Conservation (phyloP, 2,888 invertebrate genomes). For the Epistrophella euchroma region DNA sequence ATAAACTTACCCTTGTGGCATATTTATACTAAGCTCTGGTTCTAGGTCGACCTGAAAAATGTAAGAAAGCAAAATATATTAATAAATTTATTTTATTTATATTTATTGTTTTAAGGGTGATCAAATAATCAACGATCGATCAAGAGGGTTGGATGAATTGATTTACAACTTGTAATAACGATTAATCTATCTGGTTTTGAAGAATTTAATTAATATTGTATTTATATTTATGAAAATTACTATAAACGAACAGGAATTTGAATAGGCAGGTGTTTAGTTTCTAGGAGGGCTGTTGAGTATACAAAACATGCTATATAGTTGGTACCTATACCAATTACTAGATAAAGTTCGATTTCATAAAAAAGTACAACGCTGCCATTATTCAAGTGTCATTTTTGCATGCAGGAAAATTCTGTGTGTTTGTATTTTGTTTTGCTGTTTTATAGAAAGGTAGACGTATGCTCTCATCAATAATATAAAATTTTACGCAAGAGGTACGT, state of each 20-base stretch:
- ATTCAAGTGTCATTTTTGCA: too few relatives aligned
- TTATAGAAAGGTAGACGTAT: too few relatives aligned
- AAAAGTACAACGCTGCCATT: too few relatives aligned
- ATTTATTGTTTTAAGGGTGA: conserved; percentile 21
- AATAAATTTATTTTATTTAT: background rate
- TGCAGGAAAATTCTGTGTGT: too few relatives aligned
- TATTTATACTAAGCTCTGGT: conserved; percentile 90
- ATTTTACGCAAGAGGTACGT: too few relatives aligned
- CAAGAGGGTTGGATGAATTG: background rate
- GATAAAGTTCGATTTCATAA: too few relatives aligned
- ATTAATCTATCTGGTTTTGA: background rate
- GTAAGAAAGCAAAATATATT: conserved; percentile 34
- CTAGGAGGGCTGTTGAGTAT: background rate
- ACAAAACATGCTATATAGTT: background rate
- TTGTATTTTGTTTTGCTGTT: too few relatives aligned
- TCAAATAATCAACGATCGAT: too few relatives aligned
- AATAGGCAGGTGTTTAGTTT: background rate
- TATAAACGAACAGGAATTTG: background rate
- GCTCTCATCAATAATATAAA: too few relatives aligned
- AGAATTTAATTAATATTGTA: background rate
- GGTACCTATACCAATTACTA: background rate
- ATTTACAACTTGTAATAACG: conserved; percentile 18
- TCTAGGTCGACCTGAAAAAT: conserved; percentile 90
- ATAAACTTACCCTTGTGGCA: conserved; percentile 90
- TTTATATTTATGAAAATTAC: background rate